Evolutionary conservation across 2,888 invertebrate species (phyloP), one percentile per base, ranked within the genome.

Genomic region (Oxytorus armatus): DNA sequence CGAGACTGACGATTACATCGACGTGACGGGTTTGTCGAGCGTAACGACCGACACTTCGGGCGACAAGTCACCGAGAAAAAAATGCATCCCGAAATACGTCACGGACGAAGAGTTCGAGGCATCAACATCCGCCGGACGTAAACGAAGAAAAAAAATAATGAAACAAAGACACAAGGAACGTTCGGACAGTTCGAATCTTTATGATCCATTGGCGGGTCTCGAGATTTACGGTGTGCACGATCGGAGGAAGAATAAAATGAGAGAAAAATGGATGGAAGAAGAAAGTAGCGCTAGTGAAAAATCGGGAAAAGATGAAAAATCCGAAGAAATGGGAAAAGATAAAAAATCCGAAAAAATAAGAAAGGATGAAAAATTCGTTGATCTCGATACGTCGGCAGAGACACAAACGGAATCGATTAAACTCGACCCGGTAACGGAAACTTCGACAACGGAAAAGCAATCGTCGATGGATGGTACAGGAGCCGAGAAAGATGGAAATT

Each of bases 131-230:
- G 23, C 63, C 23, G 68, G 75, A 23, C 73, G 44, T n/a, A 63
- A 44, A 11, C 25, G 53, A 1, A 39, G 23, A 8, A 69, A 61
- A 47, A 74, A 42, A 36, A 61, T 72, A 1, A 61, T 25, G 16
- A 55, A 47, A 42, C 33, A 44, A 55, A 77, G 70, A 78, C 18
- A 23, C 23, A 44, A 53, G 16, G 61, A 57, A 44, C 16, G 57
- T 18, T 42, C 57, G 4, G 44, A 44, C 1, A 42, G 18, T 70
- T 55, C 69, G 44, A 66, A 75, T 21, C 49, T 73, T 11, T 59
- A 80, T 53, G 84, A 86, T 55, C 68, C 85, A 3, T n/a, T 83
- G 10, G 82, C 84, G 14, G 84, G 84, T 42, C 75, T 83, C 7
- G 83, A 85, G 47, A 63, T 83, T 49, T 82, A 83, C 39, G 81